Conservation (phyloP, 2,797 vertebrate species). For the Phataginus tricuspis region DNA sequence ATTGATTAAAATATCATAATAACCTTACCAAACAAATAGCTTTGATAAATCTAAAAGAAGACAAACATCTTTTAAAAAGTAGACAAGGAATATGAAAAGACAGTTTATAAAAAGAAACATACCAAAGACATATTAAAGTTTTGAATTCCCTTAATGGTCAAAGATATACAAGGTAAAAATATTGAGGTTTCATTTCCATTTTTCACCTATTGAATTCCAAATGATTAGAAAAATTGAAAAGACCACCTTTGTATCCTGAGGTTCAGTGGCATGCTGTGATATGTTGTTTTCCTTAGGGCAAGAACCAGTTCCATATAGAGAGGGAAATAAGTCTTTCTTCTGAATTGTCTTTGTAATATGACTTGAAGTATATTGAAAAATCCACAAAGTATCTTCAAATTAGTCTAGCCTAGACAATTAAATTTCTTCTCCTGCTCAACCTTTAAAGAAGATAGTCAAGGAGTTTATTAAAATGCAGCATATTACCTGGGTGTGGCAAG, state of each 20-base stretch:
- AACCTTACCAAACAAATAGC: not conserved
- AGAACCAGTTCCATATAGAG: not conserved
- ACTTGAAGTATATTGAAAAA: not conserved
- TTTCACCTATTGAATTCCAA: not conserved
- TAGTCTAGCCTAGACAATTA: not conserved
- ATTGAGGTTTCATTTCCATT: not conserved
- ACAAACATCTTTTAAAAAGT: not conserved
- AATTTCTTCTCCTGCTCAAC: not conserved
- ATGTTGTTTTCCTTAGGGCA: not conserved
- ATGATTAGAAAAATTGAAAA: not conserved
- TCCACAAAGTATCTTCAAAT: not conserved
- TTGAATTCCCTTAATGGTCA: not conserved
- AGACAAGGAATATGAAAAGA: not conserved
- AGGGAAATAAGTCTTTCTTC: not conserved
- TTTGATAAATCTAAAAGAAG: not conserved
- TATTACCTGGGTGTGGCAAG: not conserved
- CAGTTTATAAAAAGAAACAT: not conserved
- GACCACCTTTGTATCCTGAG: not conserved
- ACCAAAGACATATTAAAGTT: not conserved
- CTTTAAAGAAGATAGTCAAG: not conserved
- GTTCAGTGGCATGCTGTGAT: not conserved
- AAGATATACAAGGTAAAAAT: not conserved
- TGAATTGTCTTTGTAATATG: not conserved
- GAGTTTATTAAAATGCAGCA: not conserved
- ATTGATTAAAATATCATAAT: not conserved